Percentiles rank a stretch among this genome's conserved stretches.
These are phyloP conservation scores for Eleutherodactylus coqui DNA, from an alignment of 2,797 vertebrate genomes.

Conservation along the genomic window DNA sequence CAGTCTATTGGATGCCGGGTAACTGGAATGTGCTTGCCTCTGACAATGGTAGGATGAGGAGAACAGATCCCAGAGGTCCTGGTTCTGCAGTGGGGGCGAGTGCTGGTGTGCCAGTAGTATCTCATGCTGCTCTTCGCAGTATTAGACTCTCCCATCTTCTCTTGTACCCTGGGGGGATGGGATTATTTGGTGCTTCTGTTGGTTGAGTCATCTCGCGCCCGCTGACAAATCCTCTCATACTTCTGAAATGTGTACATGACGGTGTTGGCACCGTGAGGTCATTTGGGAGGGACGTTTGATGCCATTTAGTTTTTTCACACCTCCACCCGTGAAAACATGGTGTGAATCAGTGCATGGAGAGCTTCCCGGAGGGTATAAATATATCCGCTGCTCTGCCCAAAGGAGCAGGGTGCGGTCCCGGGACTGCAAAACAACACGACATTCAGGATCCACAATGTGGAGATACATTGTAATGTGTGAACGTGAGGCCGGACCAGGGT, in stretches of 20 bases:
- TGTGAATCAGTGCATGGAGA: constrained; percentile 30
- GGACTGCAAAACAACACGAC: constrained; percentile 12
- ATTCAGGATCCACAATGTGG: background rate
- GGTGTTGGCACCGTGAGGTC: background rate
- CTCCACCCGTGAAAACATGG: constrained; percentile 20
- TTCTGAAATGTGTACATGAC: background rate
- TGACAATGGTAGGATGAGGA: too few relatives aligned
- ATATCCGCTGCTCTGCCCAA: constrained; percentile 3
- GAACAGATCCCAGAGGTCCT: background rate
- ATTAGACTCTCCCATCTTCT: background rate
- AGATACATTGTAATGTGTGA: background rate
- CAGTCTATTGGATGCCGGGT: background rate
- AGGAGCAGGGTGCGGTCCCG: constrained; percentile 31
- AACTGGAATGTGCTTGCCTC: background rate
- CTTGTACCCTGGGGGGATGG: background rate
- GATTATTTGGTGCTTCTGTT: background rate
- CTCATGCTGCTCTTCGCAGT: background rate
- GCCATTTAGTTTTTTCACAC: constrained; percentile 18
- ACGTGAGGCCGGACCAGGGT: background rate
- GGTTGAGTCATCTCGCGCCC: background rate
- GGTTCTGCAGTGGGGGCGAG: background rate
- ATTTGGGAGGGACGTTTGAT: constrained; percentile 24
- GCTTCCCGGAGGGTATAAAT: constrained; percentile 46
- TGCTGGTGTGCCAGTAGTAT: background rate
- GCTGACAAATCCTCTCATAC: constrained; percentile 20